These are phyloP conservation scores for Leptinotarsa defecta DNA, from an alignment of 1,140 invertebrate species.

Conservation along the genomic window DNA sequence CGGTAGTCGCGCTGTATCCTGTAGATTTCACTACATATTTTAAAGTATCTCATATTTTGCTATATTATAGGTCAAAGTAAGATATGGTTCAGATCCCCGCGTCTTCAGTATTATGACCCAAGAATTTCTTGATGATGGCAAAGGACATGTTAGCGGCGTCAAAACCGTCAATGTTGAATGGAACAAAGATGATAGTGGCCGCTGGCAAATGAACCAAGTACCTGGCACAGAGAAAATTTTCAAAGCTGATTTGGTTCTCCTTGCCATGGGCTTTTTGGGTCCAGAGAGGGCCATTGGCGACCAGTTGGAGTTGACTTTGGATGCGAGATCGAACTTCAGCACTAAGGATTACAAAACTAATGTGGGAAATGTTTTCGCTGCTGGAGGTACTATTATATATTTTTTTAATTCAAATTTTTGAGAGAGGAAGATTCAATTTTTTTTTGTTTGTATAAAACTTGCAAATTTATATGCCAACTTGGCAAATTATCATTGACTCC, in stretches of 20 bases:
- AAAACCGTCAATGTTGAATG: conserved; percentile 90
- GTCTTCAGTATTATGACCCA: conserved; percentile 93
- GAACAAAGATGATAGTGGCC: conserved; percentile 88
- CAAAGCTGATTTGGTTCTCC: conserved; percentile 88
- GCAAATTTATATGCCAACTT: too few relatives aligned
- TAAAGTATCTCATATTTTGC: too few relatives aligned
- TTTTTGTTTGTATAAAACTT: too few relatives aligned
- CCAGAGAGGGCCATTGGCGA: conserved; percentile 89
- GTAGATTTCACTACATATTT: too few relatives aligned
- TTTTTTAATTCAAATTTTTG: background rate
- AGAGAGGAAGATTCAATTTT: too few relatives aligned
- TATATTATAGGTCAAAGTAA: conserved; percentile 63
- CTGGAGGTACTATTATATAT: conserved; percentile 75
- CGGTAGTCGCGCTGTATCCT: too few relatives aligned
- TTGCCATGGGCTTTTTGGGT: conserved; percentile 99
- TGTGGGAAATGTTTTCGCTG: conserved; percentile 88
- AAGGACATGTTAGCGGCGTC: conserved; percentile 88
- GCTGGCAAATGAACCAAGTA: conserved; percentile 94
- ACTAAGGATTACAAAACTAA: conserved; percentile 85
- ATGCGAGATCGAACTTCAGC: conserved; percentile 91
- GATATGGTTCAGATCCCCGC: conserved; percentile 91
- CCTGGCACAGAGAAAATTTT: conserved; percentile 81
- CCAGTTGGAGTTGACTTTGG: conserved; percentile 83
- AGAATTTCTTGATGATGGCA: conserved; percentile 91
- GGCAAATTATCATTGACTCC: too few relatives aligned